phyloP scores from a whole-genome alignment of 2,113 vertebrate species.

The Esox niger region DNA sequence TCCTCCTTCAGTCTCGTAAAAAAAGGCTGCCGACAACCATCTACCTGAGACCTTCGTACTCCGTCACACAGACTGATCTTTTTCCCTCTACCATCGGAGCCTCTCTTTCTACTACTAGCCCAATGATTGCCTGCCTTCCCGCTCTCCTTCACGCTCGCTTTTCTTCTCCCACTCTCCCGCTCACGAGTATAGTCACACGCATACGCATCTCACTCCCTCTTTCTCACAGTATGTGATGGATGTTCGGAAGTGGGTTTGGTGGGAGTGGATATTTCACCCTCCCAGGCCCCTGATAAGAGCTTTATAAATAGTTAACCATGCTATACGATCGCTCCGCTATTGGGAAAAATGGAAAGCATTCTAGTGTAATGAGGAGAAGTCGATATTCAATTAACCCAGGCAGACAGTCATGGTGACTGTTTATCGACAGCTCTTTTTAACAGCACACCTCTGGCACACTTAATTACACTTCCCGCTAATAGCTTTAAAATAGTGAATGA shows the following conservation, averaged over 20 bases:
- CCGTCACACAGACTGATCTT: too few relatives aligned
- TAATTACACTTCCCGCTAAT: slow-evolving; percentile 69
- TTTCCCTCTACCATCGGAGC: not conserved
- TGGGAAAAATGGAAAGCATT: slow-evolving; percentile 49
- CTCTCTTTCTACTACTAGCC: not conserved
- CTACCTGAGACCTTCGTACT: too few relatives aligned
- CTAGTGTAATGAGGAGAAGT: slow-evolving; percentile 53
- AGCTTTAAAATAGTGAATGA: slow-evolving; percentile 52
- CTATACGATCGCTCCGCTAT: slow-evolving; percentile 51
- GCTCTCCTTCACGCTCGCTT: not conserved
- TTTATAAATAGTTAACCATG: slow-evolving; percentile 48
- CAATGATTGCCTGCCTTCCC: not conserved
- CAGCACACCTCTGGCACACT: slow-evolving; percentile 46
- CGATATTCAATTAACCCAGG: slow-evolving; percentile 73
- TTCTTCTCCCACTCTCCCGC: not conserved
- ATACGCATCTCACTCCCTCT: not conserved
- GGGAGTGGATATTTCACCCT: slow-evolving; percentile 31
- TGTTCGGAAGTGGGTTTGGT: slow-evolving; percentile 24
- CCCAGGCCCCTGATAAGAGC: slow-evolving; percentile 42
- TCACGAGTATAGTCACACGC: slow-evolving; percentile 14
- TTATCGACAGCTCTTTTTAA: slow-evolving; percentile 71
- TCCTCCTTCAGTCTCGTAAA: too few relatives aligned
- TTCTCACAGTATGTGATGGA: slow-evolving; percentile 21
- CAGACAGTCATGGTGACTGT: slow-evolving; percentile 54
- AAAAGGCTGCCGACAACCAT: too few relatives aligned